Evolutionary conservation across 2,888 invertebrate species (phyloP).

Genomic region (Chironomus tentans): DNA sequence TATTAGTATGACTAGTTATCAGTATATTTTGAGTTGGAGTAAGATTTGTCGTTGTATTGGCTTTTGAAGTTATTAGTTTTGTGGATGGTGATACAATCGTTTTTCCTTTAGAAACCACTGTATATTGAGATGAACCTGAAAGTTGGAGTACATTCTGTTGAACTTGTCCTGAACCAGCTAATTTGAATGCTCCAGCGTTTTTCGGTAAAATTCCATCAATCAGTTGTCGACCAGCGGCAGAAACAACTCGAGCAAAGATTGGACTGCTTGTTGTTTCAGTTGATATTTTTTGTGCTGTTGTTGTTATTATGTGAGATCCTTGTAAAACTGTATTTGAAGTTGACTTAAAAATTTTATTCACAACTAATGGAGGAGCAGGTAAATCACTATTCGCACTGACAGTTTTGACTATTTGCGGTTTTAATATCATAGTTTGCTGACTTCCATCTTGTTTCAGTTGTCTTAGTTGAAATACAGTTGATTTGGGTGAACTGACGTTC

Average conservation of each 20-base stretch:
- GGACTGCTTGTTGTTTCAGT: slow-evolving; percentile 35
- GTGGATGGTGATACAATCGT: slow-evolving; percentile 41
- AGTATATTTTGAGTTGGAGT: not conserved
- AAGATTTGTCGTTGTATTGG: not conserved
- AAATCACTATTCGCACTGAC: not conserved
- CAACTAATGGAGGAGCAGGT: slow-evolving; percentile 1
- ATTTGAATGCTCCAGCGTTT: slow-evolving; percentile 42
- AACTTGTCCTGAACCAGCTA: slow-evolving; percentile 41
- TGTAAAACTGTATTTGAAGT: not conserved
- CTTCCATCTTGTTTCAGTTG: slow-evolving; percentile 30
- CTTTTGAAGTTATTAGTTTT: slow-evolving; percentile 31
- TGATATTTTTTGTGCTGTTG: not conserved
- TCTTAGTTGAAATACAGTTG: slow-evolving; percentile 39
- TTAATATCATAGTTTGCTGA: slow-evolving; percentile 11
- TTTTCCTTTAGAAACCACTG: slow-evolving; percentile 45
- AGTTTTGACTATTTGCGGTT: slow-evolving; percentile 12
- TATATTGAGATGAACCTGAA: slow-evolving; percentile 43
- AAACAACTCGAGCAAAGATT: slow-evolving; percentile 62
- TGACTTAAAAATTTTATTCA: slow-evolving; percentile 15
- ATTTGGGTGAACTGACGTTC: slow-evolving; percentile 30
- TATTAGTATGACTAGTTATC: too few species aligned
- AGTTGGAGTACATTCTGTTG: slow-evolving; percentile 47
- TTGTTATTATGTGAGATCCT: not conserved
- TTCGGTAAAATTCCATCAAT: slow-evolving; percentile 39
- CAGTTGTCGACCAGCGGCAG: slow-evolving; percentile 46